Evolutionary conservation across 2,888 invertebrate species (phyloP).

Genomic region (Atethmia centrago): DNA sequence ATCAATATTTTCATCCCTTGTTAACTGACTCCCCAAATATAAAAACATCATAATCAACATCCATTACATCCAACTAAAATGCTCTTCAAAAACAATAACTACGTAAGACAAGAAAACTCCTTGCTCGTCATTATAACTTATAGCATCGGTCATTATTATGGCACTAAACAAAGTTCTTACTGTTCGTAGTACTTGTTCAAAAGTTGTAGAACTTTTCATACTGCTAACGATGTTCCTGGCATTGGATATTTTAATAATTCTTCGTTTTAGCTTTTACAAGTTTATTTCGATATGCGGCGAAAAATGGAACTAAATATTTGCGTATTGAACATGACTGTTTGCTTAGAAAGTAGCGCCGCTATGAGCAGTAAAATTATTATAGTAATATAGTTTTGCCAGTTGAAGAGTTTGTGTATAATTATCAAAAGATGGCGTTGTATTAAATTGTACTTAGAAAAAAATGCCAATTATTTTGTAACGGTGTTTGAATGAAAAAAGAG

Average conservation of each 20-base stretch:
- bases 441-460: neutral
- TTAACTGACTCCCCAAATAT: too few relatives aligned
- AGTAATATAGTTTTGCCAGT: neutral
- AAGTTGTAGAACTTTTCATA: constrained; percentile 49
- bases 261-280: neutral
- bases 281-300: neutral
- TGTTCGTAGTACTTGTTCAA: constrained; percentile 44
- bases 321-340: neutral
- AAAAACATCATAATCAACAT: too few relatives aligned
- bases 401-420: neutral
- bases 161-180: constrained; percentile 54
- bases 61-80: constrained; percentile 21
- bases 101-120: too few relatives aligned
- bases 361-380: neutral
- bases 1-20: too few relatives aligned
- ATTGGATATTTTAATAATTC: constrained; percentile 46
- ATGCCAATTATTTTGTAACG: neutral
- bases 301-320: neutral
- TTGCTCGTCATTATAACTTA: constrained; percentile 64
- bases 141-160: constrained; percentile 60
- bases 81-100: constrained; percentile 49
- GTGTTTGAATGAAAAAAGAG: neutral
- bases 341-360: neutral
- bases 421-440: constrained; percentile 38
- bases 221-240: constrained; percentile 54